Evolutionary conservation across 2,797 vertebrate species (phyloP).

Genomic region (Catamblyrhynchus diadema): DNA sequence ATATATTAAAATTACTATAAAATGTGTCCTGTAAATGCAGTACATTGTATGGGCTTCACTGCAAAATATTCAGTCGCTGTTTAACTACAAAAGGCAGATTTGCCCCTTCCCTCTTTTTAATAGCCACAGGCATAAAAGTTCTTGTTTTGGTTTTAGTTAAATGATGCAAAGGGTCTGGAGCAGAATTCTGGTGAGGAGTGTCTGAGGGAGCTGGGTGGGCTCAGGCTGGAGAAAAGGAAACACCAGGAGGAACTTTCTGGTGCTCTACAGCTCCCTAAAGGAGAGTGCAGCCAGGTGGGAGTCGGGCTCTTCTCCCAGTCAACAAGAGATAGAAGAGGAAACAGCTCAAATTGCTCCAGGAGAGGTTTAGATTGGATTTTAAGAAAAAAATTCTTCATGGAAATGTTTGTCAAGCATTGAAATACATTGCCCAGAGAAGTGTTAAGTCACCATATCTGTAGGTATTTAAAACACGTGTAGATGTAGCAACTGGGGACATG

Average conservation of each 20-base stretch:
- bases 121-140: not conserved
- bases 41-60: not conserved
- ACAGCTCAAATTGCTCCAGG: too few relatives aligned
- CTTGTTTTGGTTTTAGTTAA: not conserved
- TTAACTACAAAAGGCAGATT: not conserved
- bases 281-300: not conserved
- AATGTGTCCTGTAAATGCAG: not conserved
- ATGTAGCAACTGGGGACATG: rapidly evolving
- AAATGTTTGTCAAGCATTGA: not conserved
- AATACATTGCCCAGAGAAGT: not conserved
- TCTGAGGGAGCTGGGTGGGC: not conserved
- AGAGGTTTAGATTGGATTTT: not conserved
- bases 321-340: not conserved
- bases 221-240: not conserved
- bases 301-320: rapidly evolving
- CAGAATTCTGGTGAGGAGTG: rapidly evolving
- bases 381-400: not conserved
- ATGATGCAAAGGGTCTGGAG: not conserved
- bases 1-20: not conserved
- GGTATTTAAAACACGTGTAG: not conserved
- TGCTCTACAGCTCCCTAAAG: not conserved
- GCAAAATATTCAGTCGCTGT: not conserved
- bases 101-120: not conserved
- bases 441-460: not conserved
- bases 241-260: too few relatives aligned